Evolutionary conservation across 2,888 invertebrate genomes (phyloP).

Genomic region (Andrena praecox): DNA sequence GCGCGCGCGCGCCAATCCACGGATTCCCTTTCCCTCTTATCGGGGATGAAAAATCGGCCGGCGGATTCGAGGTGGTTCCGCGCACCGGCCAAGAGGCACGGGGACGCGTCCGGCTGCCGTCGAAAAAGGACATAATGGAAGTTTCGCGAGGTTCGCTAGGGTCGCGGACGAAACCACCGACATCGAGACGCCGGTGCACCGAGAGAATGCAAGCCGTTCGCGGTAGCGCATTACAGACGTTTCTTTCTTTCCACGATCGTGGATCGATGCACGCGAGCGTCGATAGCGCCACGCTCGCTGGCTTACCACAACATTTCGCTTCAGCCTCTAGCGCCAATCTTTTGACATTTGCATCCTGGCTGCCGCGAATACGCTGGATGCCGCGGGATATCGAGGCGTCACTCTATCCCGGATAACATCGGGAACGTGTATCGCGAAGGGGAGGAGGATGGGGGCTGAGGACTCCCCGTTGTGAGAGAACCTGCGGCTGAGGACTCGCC

Average conservation of each 20-base stretch:
- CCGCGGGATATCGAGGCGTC: constrained; percentile 47
- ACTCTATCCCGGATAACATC: constrained; percentile 51
- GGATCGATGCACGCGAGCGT: constrained; percentile 51
- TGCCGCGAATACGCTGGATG: constrained; percentile 40
- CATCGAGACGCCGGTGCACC: constrained; percentile 1
- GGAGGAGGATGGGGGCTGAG: background rate
- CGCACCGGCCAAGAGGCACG: background rate
- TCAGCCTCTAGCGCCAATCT: constrained; percentile 20
- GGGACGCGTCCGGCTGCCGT: background rate
- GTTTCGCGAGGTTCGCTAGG: background rate
- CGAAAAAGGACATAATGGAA: constrained; percentile 16
- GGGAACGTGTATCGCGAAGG: constrained; percentile 21
- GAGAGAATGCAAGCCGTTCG: constrained; percentile 27
- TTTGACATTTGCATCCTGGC: constrained; percentile 57
- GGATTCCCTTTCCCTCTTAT: constrained; percentile 9
- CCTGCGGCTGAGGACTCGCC: constrained; percentile 2
- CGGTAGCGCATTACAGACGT: constrained; percentile 29
- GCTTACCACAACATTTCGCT: constrained; percentile 24
- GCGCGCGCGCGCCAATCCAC: background rate
- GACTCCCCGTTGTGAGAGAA: constrained; percentile 45
- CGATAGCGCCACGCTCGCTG: constrained; percentile 29
- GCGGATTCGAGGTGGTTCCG: background rate
- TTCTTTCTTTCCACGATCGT: constrained; percentile 31
- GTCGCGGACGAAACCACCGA: background rate
- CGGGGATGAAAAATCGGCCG: constrained; percentile 3